Evolutionary conservation across 2,888 invertebrate species (phyloP).

Genomic region (Gandaritis pyraliata): DNA sequence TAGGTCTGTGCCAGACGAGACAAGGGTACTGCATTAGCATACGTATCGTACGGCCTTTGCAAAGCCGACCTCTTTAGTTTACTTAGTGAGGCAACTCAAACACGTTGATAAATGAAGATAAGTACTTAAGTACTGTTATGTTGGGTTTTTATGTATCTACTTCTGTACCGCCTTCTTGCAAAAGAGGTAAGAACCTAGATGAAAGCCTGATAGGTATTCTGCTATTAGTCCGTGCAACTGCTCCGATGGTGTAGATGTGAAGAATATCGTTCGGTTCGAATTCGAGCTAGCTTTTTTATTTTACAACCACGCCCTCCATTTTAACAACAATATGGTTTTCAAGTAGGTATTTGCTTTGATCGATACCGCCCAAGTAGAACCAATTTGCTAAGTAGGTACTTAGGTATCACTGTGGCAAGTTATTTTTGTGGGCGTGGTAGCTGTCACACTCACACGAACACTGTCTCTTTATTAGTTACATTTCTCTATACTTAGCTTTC

Average conservation of each 20-base stretch:
- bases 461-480: slow-evolving; percentile 7
- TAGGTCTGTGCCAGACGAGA: slow-evolving; percentile 58
- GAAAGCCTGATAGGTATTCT: no score
- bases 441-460: slow-evolving; percentile 4
- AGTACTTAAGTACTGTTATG: slow-evolving; percentile 11
- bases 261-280: no score
- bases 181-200: background rate
- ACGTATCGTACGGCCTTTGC: slow-evolving; percentile 74
- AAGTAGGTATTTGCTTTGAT: no score
- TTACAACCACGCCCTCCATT: no score
- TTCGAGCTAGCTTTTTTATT: no score
- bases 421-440: background rate
- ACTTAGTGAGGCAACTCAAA: slow-evolving; percentile 39
- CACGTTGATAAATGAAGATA: slow-evolving; percentile 19
- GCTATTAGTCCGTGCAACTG: no score
- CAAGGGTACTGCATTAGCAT: slow-evolving; percentile 68
- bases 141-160: slow-evolving; percentile 6
- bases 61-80: slow-evolving; percentile 40
- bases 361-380: background rate
- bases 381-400: background rate
- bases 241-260: no score
- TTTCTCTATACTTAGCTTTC: slow-evolving; percentile 4
- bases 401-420: background rate
- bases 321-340: no score
- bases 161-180: background rate